Percentiles rank a stretch among this genome's conserved stretches.
Evolutionary conservation across 2,113 vertebrate genomes (phyloP).

Genomic region (Oryzias celebensis): DNA sequence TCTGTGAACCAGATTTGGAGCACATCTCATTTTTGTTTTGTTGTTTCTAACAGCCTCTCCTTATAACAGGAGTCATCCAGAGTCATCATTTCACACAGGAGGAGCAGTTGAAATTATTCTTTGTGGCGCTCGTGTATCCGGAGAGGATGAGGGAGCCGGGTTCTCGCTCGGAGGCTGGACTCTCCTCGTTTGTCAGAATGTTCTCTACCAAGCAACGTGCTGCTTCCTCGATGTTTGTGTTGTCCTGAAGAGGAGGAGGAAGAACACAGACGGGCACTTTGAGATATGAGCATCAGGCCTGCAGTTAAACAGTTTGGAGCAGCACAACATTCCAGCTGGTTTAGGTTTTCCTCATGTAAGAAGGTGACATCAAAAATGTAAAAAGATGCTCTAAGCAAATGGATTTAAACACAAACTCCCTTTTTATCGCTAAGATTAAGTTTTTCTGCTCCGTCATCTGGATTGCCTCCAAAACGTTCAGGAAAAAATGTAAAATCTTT

Average conservation of each 20-base stretch:
- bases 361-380: no score
- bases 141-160: constrained; percentile 58
- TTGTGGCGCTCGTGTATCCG: constrained; percentile 37
- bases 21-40: not conserved
- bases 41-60: constrained; percentile 3
- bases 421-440: no score
- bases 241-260: constrained; percentile 53
- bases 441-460: no score
- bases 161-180: constrained; percentile 37
- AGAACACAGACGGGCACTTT: not conserved
- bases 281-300: no score
- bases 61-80: constrained; percentile 16
- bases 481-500: no score
- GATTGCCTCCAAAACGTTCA: no score
- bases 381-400: no score
- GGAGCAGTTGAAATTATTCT: constrained; percentile 43
- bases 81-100: constrained; percentile 54
- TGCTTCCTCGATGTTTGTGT: constrained; percentile 74
- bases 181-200: constrained; percentile 72
- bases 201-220: constrained; percentile 64
- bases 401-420: no score
- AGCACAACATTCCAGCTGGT: no score
- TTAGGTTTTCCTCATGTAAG: no score
- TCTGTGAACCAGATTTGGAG: no score
- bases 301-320: no score